These are phyloP conservation scores for Dreissena rostriformis DNA, from an alignment of 1,140 invertebrate genomes.

Conservation along the genomic window DNA sequence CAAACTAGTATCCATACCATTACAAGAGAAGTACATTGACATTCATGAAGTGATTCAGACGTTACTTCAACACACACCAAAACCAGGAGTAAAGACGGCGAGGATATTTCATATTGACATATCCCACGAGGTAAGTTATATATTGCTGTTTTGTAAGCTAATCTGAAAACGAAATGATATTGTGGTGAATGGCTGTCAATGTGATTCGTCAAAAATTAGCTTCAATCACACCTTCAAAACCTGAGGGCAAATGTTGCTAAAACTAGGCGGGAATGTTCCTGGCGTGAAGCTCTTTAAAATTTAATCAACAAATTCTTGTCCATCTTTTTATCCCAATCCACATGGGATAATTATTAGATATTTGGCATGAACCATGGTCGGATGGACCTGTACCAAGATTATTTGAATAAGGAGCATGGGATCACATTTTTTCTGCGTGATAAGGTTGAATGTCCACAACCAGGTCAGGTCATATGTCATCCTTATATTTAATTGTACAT, in stretches of 20 bases:
- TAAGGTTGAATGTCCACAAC: too few relatives aligned
- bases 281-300: neutral
- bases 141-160: neutral
- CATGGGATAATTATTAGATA: too few relatives aligned
- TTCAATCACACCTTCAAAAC: neutral
- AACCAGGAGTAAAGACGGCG: slow-evolving; percentile 54
- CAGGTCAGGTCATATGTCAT: too few relatives aligned
- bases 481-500: too few relatives aligned
- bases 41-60: slow-evolving; percentile 54
- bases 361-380: too few relatives aligned
- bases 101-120: slow-evolving; percentile 76
- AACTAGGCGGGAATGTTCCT: neutral
- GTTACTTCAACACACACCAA: slow-evolving; percentile 61
- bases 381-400: too few relatives aligned
- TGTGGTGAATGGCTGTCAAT: neutral
- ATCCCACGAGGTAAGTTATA: slow-evolving; percentile 69
- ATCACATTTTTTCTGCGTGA: too few relatives aligned
- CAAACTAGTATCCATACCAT: slow-evolving; percentile 62
- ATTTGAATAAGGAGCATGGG: too few relatives aligned
- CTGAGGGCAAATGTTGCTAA: too few relatives aligned
- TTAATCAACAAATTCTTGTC: neutral
- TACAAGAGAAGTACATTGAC: slow-evolving; percentile 67
- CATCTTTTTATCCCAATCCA: too few relatives aligned
- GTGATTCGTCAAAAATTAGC: neutral
- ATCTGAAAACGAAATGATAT: neutral